Evolutionary conservation across 2,888 invertebrate species (phyloP), one percentile per base, ranked within the genome.

Genomic region (Tupiocoris notatus): DNA sequence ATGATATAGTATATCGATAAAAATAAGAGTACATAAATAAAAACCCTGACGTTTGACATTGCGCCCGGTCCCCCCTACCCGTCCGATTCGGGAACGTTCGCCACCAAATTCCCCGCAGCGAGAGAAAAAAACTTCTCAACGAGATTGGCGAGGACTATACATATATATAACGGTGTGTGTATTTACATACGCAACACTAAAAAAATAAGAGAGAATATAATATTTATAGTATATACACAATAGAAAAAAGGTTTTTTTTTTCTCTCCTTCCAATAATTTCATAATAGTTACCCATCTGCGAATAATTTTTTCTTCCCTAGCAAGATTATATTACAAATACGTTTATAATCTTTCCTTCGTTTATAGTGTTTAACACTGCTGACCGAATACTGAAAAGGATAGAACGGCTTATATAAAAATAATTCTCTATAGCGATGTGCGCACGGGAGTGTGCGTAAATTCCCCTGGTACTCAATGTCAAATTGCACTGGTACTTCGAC

Each of bases 301-400:
- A 76, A 79, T 78, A 76, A 77, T 66, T 75, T 71, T 71, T 77
- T 73, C 77, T 75, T 76, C n/a, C n/a, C n/a, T n/a, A n/a, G n/a
- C 71, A 61, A 61, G 61, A 63, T 70, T 65, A 73, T 73, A 73
- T 62, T 73, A 73, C 73, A 73, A 54, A 23, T 18, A 68, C 63
- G 77, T 74, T 64, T 71, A 7, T 39, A 39, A 39, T 39, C 3
- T 39, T 39, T 77, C 76, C 75, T 67, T 65, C 74, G 78, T 68
- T 79, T 79, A 79, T 76, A 79, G 78, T 78, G 78, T 79, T 79
- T 76, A 75, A 79, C 78, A 79, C 79, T 78, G 65, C 71, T 71
- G 76, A 66, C 75, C 77, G 63, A 73, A 73, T 73, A 73, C 73
- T 73, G 73, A 61, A 73, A 62, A 22, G 73, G 56, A 25, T 62